Percentiles rank a stretch among this genome's conserved stretches.
Evolutionary conservation across 2,113 vertebrate genomes (phyloP).

Genomic region (Anseranas semipalmata): DNA sequence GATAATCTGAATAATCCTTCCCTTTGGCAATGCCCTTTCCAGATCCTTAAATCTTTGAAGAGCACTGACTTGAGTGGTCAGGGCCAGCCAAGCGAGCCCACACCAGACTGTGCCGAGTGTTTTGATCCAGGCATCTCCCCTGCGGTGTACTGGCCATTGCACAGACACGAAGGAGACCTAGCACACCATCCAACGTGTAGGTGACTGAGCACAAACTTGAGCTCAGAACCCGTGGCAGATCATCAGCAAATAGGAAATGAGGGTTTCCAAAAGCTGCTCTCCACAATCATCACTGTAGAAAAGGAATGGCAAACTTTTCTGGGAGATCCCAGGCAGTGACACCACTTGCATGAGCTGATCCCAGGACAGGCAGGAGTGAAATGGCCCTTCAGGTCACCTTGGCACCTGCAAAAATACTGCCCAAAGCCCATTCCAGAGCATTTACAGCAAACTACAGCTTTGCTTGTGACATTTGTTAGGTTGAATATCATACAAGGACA

Average conservation of each 20-base stretch:
- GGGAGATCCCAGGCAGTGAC: background rate
- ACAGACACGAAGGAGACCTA: accelerated
- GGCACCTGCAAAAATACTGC: background rate
- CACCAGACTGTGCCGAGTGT: accelerated
- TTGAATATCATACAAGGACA: accelerated
- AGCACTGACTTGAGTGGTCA: accelerated
- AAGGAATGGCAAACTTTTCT: background rate
- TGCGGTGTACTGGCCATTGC: accelerated
- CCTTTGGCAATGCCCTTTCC: background rate
- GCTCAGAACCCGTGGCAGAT: accelerated
- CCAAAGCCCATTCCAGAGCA: background rate
- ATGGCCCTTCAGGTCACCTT: accelerated
- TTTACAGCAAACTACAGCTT: accelerated
- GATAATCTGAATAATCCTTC: background rate
- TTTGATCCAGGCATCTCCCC: background rate
- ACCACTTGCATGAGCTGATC: background rate
- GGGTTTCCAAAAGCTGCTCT: background rate
- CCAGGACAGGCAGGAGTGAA: background rate
- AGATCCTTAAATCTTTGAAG: background rate
- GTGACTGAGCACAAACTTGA: accelerated
- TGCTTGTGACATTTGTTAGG: background rate
- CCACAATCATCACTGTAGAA: accelerated
- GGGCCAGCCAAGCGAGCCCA: background rate
- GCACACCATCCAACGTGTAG: accelerated
- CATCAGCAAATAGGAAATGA: accelerated